phyloP scores from a whole-genome alignment of 2,113 vertebrate genomes.

The human (Homo sapiens) region DNA sequence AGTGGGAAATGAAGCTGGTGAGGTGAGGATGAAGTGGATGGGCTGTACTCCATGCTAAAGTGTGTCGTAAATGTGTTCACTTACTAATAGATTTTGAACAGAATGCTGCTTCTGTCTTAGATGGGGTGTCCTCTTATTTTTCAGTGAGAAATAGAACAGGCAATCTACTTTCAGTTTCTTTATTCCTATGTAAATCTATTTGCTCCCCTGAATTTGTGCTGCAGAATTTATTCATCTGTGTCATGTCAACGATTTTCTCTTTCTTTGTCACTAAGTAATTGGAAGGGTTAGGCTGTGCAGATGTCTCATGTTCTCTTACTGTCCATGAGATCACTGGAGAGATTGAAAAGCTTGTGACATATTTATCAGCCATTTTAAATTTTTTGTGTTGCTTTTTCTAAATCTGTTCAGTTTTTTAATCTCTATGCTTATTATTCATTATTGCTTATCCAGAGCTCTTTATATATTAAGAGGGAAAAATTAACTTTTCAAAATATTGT shows the following conservation, averaged over 20 bases:
- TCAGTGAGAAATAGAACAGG: not conserved
- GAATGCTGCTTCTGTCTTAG: not conserved
- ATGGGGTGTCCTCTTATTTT: not conserved
- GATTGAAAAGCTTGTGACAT: not conserved
- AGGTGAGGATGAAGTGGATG: too few species aligned
- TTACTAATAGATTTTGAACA: not conserved
- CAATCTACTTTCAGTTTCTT: not conserved
- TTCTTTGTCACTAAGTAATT: not conserved
- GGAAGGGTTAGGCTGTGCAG: not conserved
- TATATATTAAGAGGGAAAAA: not conserved
- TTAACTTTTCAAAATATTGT: not conserved
- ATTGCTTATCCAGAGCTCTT: conserved; percentile 13
- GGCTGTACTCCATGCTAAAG: not conserved
- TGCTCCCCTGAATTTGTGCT: not conserved
- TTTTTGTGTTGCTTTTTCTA: not conserved
- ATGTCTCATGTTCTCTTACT: not conserved
- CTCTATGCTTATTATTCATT: not conserved
- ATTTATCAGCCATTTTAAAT: not conserved
- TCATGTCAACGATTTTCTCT: not conserved
- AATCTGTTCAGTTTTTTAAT: not conserved
- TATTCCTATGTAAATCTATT: not conserved
- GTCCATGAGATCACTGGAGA: not conserved
- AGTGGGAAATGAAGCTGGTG: not conserved
- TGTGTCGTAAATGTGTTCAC: not conserved
- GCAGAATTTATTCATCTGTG: not conserved